These are phyloP conservation scores for Tetramorium simillimum DNA, from an alignment of 1,140 invertebrate genomes.

Conservation along the genomic window DNA sequence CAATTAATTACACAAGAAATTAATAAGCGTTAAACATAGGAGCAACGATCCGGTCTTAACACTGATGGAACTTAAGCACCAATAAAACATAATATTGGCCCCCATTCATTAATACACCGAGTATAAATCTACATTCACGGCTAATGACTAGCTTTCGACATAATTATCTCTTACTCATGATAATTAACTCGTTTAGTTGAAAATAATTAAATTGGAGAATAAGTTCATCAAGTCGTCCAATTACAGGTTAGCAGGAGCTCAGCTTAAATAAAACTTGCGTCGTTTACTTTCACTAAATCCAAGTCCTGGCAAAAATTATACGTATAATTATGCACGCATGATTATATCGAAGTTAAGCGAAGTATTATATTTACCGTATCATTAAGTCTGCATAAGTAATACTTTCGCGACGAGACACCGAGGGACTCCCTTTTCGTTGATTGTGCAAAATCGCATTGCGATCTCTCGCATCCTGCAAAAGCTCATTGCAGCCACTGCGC, in stretches of 20 bases:
- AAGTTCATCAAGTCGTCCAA: conserved; percentile 6
- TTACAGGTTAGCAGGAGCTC: not conserved
- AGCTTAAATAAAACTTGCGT: not conserved
- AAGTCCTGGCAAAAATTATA: not conserved
- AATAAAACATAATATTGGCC: conserved; percentile 9
- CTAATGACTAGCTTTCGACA: not conserved
- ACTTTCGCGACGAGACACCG: not conserved
- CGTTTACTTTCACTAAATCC: conserved; percentile 50
- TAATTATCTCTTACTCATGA: not conserved
- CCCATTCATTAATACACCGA: not conserved
- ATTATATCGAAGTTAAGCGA: not conserved
- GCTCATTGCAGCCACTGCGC: conserved; percentile 8
- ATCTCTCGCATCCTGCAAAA: conserved; percentile 5
- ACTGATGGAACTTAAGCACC: not conserved
- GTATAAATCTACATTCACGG: not conserved
- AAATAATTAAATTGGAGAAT: conserved; percentile 23
- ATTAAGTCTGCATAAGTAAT: not conserved
- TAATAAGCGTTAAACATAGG: not conserved
- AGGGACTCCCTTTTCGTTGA: not conserved
- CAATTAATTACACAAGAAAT: not conserved
- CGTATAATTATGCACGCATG: not conserved
- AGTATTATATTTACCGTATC: not conserved
- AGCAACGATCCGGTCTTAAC: not conserved
- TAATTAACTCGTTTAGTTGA: conserved; percentile 25
- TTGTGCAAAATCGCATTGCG: conserved; percentile 22